A percentile compares a stretch with the other conserved stretches of the same genome.
Conservation (phyloP, 2,113 vertebrate genomes). For the Struthidea cinerea region DNA sequence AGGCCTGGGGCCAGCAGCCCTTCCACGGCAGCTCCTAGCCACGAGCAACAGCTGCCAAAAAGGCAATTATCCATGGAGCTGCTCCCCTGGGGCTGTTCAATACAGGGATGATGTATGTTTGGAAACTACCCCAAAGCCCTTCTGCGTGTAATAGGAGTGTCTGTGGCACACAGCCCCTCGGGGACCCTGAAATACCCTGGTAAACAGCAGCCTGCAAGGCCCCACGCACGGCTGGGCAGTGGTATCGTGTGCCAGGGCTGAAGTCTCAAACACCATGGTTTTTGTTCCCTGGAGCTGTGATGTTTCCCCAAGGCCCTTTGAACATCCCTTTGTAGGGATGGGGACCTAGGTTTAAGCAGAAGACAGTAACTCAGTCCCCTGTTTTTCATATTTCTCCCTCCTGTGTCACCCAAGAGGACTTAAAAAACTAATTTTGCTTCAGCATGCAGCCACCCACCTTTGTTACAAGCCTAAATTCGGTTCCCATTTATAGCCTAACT, state of each 20-base stretch:
- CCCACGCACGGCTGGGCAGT: accelerated
- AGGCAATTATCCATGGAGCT: background rate
- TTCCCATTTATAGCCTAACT: background rate
- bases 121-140: background rate
- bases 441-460: background rate
- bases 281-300: background rate
- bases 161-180: background rate
- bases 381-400: background rate
- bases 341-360: background rate
- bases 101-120: background rate
- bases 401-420: background rate
- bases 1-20: background rate
- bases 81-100: background rate
- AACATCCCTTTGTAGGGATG: accelerated
- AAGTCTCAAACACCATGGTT: background rate
- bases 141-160: background rate
- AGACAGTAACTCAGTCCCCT: background rate
- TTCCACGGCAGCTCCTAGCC: background rate
- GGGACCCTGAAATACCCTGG: background rate
- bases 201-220: background rate
- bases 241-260: accelerated
- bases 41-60: background rate
- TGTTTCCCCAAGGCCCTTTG: background rate
- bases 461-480: background rate
- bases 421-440: background rate